These are phyloP conservation scores for Ochropleura leucogaster DNA, from an alignment of 2,888 invertebrate species.

Conservation along the genomic window DNA sequence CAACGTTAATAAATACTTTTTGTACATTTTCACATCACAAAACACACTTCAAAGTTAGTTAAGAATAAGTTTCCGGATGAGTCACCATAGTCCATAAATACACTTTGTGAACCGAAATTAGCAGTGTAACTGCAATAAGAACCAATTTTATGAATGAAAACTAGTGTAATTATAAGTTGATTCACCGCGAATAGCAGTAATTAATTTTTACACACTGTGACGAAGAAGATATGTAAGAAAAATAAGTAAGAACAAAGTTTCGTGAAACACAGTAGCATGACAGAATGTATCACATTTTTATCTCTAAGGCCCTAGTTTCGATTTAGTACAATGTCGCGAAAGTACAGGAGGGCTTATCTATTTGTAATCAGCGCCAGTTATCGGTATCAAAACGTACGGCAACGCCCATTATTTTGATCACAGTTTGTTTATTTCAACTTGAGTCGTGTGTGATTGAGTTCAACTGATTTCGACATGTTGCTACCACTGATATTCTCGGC, in stretches of 20 bases:
- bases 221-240: conserved; percentile 36
- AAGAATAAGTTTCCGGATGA: conserved; percentile 70
- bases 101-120: conserved; percentile 43
- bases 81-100: conserved; percentile 70
- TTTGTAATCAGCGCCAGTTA: conserved; percentile 82
- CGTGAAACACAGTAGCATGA: conserved; percentile 28
- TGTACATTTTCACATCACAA: conserved; percentile 80
- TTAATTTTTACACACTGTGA: conserved; percentile 37
- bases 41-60: conserved; percentile 58
- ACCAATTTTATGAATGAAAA: conserved; percentile 77
- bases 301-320: conserved; percentile 74
- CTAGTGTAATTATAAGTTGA: conserved; percentile 26
- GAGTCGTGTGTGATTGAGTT: conserved; percentile 44
- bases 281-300: conserved; percentile 61
- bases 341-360: conserved; percentile 78
- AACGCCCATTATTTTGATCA: conserved; percentile 81
- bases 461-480: conserved; percentile 59
- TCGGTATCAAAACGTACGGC: conserved; percentile 78
- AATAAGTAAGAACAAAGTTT: conserved; percentile 40
- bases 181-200: conserved; percentile 28
- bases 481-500: conserved; percentile 48
- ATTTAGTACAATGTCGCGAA: conserved; percentile 78
- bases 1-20: conserved; percentile 69
- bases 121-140: conserved; percentile 18
- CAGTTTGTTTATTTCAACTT: conserved; percentile 80